Evolutionary conservation across 2,888 invertebrate species (phyloP).

Genomic region (Polydrusus tereticollis): DNA sequence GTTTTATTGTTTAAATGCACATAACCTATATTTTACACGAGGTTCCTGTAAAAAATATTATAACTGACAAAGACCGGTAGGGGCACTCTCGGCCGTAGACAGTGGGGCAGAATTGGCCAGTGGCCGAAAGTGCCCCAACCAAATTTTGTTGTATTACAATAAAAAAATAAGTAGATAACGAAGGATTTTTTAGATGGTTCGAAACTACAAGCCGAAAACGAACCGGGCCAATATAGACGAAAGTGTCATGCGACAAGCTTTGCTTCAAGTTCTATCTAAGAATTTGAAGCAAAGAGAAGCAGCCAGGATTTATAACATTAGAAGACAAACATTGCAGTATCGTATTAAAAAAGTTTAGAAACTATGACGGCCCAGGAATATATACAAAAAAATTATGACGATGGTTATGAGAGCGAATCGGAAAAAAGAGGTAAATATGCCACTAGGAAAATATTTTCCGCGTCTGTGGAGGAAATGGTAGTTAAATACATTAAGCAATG

Average conservation of each 20-base stretch:
- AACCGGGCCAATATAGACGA: not conserved
- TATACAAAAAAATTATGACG: not conserved
- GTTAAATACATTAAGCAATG: slow-evolving; percentile 45
- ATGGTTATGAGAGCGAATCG: not conserved
- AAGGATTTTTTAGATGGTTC: not conserved
- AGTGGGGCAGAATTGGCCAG: not conserved
- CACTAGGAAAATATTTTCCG: slow-evolving; percentile 27
- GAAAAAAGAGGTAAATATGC: slow-evolving; percentile 36
- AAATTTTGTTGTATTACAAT: not conserved
- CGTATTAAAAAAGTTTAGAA: not conserved
- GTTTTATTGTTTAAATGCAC: no score
- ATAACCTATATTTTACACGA: no score
- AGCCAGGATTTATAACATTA: not conserved
- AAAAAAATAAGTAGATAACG: not conserved
- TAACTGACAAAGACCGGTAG: no score
- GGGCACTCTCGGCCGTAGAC: no score
- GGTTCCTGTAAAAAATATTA: no score
- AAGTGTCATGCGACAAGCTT: no score
- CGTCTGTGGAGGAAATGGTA: slow-evolving; percentile 31
- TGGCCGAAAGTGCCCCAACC: not conserved
- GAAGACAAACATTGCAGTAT: not conserved
- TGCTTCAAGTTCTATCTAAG: no score
- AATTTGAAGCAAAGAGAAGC: not conserved
- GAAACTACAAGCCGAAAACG: not conserved
- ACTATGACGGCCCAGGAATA: not conserved